Percentiles rank a stretch among this genome's conserved stretches.
Evolutionary conservation across 2,888 invertebrate genomes (phyloP).

Genomic region (Saturnia pavonia): DNA sequence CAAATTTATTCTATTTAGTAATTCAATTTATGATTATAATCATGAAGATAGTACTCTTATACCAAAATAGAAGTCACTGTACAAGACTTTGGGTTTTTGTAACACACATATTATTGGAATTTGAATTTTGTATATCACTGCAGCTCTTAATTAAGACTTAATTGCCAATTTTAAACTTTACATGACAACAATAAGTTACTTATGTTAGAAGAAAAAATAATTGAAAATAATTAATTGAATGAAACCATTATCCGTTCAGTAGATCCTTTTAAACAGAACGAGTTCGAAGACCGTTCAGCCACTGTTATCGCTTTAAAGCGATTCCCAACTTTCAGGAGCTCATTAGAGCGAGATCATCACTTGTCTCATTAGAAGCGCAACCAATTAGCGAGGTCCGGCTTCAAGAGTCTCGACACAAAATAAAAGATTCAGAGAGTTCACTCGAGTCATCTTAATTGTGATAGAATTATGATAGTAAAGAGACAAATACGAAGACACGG

Average conservation of each 20-base stretch:
- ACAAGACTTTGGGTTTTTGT: too few relatives aligned
- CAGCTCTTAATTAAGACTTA: too few relatives aligned
- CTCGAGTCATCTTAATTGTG: background rate
- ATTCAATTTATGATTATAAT: too few relatives aligned
- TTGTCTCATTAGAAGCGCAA: conserved; percentile 67
- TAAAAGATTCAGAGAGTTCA: conserved; percentile 13
- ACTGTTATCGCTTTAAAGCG: conserved; percentile 31
- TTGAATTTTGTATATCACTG: too few relatives aligned
- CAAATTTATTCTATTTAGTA: too few relatives aligned
- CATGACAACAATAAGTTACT: background rate
- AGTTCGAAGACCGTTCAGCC: conserved; percentile 21
- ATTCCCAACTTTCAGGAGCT: conserved; percentile 45
- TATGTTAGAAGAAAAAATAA: background rate
- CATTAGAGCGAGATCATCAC: conserved; percentile 70
- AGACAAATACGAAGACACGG: background rate
- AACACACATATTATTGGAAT: too few relatives aligned
- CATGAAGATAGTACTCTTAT: too few relatives aligned
- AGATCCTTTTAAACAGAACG: conserved; percentile 20
- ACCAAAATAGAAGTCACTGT: too few relatives aligned
- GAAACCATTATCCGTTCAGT: conserved; percentile 10
- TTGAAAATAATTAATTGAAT: background rate
- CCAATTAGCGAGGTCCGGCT: conserved; percentile 63
- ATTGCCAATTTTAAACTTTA: background rate
- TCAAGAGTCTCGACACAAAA: conserved; percentile 30
- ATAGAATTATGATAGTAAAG: background rate